These are phyloP conservation scores for Aix galericulata DNA, from an alignment of 2,113 vertebrate species.

Conservation along the genomic window DNA sequence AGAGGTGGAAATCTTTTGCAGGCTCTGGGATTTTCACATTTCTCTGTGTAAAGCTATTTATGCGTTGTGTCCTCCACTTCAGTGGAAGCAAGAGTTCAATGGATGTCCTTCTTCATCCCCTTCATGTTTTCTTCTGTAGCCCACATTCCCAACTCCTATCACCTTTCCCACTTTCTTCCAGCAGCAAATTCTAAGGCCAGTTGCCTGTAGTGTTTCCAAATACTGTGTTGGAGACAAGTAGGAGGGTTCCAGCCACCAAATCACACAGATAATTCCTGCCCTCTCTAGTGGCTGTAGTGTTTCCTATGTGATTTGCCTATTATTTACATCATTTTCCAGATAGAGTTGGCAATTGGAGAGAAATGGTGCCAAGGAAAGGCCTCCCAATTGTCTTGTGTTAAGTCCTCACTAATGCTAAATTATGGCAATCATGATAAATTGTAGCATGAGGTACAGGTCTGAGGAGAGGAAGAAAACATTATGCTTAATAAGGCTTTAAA, in stretches of 20 bases:
- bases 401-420: not conserved
- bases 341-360: not conserved
- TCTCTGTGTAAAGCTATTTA: not conserved
- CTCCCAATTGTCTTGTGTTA: not conserved
- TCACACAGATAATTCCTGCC: not conserved
- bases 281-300: not conserved
- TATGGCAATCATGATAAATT: not conserved
- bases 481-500: slow-evolving; percentile 43
- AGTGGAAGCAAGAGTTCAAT: not conserved
- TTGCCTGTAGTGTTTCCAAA: not conserved
- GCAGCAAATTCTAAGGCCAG: not conserved
- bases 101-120: not conserved
- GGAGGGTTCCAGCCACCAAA: not conserved
- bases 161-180: not conserved
- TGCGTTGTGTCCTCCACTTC: not conserved
- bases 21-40: not conserved
- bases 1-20: not conserved
- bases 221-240: not conserved
- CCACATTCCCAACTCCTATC: not conserved
- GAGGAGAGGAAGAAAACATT: not conserved
- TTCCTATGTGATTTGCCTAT: not conserved
- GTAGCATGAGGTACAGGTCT: not conserved
- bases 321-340: not conserved
- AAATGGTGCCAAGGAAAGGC: not conserved
- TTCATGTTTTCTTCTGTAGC: not conserved